Evolutionary conservation across 2,113 vertebrate genomes (phyloP).

Genomic region (Trematocara macrostoma): DNA sequence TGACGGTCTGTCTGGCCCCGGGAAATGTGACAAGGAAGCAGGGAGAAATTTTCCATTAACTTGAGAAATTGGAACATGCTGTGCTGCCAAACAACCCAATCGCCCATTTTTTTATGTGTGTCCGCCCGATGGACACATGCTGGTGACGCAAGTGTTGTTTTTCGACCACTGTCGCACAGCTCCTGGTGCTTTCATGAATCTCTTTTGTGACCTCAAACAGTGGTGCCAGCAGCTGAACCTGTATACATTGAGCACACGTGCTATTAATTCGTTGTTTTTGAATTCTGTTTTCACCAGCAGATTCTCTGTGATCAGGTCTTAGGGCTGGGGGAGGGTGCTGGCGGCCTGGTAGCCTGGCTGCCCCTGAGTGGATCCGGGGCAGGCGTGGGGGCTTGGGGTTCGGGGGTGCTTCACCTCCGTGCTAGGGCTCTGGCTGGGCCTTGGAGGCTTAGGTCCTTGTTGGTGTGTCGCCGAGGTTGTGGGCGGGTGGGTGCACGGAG

Average conservation of each 20-base stretch:
- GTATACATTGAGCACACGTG: background rate
- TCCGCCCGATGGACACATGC: background rate
- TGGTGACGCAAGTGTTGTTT: slow-evolving; percentile 26
- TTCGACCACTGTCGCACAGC: background rate
- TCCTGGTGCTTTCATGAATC: background rate
- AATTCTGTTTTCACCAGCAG: background rate
- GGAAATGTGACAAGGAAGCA: slow-evolving; percentile 18
- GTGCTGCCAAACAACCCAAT: slow-evolving; percentile 53
- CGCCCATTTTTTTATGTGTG: slow-evolving; percentile 33
- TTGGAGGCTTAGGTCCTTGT: too few species aligned
- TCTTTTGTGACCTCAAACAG: background rate
- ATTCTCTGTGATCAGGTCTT: background rate
- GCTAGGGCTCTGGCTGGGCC: too few species aligned
- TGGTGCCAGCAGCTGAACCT: background rate
- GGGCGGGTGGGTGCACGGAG: too few species aligned
- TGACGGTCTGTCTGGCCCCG: background rate
- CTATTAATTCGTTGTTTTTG: background rate
- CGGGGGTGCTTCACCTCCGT: too few species aligned
- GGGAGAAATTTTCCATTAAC: slow-evolving; percentile 64
- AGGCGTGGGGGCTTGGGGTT: too few species aligned
- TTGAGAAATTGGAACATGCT: slow-evolving; percentile 67
- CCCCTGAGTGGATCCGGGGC: too few species aligned
- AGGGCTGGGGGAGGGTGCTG: too few species aligned
- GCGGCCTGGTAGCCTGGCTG: too few species aligned
- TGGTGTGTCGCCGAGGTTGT: too few species aligned